phyloP scores from a whole-genome alignment of 2,888 invertebrate species.

The Agriopis marginaria region DNA sequence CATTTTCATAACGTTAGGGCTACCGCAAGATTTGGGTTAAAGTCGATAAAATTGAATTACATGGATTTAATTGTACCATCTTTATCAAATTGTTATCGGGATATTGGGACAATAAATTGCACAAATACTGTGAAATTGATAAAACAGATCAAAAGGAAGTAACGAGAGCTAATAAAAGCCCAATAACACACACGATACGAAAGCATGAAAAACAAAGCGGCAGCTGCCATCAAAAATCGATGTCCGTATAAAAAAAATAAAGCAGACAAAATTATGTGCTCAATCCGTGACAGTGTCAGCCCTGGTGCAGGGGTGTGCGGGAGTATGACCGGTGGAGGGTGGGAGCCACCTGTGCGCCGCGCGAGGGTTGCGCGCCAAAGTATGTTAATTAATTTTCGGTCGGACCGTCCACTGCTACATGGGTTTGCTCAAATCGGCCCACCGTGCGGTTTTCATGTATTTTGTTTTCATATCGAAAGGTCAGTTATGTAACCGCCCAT shows the following conservation, averaged over 20 bases:
- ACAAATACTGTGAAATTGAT: not conserved
- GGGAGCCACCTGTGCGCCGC: conserved; percentile 69
- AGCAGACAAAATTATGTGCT: conserved; percentile 34
- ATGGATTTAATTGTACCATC: not conserved
- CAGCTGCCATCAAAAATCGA: conserved; percentile 38
- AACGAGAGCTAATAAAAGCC: conserved; percentile 10
- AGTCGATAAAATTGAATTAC: not conserved
- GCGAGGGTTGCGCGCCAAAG: conserved; percentile 80
- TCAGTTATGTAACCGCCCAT: conserved; percentile 59
- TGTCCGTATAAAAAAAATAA: conserved; percentile 28
- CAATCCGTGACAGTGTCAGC: conserved; percentile 53
- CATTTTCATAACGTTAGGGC: conserved; percentile 29
- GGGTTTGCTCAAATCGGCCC: conserved; percentile 76
- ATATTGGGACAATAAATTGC: not conserved
- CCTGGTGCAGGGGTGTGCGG: conserved; percentile 54
- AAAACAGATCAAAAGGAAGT: not conserved
- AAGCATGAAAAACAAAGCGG: conserved; percentile 13
- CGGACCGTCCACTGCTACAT: conserved; percentile 76
- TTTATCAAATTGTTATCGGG: not conserved
- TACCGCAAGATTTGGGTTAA: conserved; percentile 14
- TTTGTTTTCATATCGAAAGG: conserved; percentile 69
- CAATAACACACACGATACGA: not conserved
- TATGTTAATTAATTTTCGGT: conserved; percentile 87
- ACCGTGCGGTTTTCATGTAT: conserved; percentile 79
- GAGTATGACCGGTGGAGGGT: conserved; percentile 47